phyloP scores from a whole-genome alignment of 2,888 invertebrate genomes.

The Taphrorychus bicolor region DNA sequence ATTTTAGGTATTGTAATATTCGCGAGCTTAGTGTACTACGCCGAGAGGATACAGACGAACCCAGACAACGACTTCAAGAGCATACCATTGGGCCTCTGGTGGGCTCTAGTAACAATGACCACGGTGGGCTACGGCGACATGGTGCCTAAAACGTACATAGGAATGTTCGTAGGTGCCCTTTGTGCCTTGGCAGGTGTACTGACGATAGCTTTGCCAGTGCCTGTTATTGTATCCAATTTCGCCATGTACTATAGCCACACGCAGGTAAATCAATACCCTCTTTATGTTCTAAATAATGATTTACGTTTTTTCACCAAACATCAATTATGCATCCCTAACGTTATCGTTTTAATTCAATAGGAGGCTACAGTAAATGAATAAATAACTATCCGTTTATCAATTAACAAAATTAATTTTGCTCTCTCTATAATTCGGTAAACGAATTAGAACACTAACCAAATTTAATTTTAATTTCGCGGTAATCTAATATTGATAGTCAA shows the following conservation, averaged over 20 bases:
- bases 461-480: not conserved
- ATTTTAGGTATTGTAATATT: constrained; percentile 93
- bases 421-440: too few relatives aligned
- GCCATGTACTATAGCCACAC: constrained; percentile 96
- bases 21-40: constrained; percentile 97
- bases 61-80: constrained; percentile 98
- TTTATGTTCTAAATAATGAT: not conserved
- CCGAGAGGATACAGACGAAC: constrained; percentile 89
- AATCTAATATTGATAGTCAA: constrained; percentile 1
- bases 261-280: constrained; percentile 59
- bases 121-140: constrained; percentile 98
- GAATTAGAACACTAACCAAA: too few relatives aligned
- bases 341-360: not conserved
- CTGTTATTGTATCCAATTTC: constrained; percentile 99
- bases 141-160: constrained; percentile 97
- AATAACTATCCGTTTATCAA: not conserved
- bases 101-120: constrained; percentile 99
- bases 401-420: not conserved
- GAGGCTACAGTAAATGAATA: not conserved
- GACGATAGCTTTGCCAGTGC: constrained; percentile 98
- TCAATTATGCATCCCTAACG: not conserved
- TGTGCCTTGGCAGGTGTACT: constrained; percentile 98
- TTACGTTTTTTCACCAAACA: not conserved
- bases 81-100: constrained; percentile 95
- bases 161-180: constrained; percentile 98